Conservation (phyloP, 2,797 vertebrate species). For the Cyprinodon diabolis region DNA sequence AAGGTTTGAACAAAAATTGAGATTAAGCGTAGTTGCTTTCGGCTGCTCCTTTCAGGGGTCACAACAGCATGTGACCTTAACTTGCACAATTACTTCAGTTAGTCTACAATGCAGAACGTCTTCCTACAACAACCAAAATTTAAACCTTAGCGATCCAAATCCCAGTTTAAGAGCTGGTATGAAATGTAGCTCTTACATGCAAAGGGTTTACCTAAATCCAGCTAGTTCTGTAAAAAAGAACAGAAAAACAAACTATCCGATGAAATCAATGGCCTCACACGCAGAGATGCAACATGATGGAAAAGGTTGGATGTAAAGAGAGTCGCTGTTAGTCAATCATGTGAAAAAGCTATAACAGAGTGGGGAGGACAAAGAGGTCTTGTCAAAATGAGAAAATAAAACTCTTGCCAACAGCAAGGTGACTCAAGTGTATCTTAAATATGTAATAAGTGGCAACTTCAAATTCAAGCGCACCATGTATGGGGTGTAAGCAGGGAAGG, state of each 20-base stretch:
- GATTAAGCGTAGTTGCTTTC: neutral
- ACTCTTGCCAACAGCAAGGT: constrained; percentile 53
- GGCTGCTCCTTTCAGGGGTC: no score
- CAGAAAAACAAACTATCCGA: constrained; percentile 39
- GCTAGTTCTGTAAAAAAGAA: constrained; percentile 44
- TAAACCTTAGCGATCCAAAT: no score
- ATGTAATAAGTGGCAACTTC: constrained; percentile 22
- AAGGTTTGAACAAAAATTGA: neutral
- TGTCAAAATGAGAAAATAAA: constrained; percentile 42
- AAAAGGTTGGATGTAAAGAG: constrained; percentile 35
- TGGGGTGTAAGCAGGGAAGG: constrained; percentile 18
- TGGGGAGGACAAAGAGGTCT: constrained; percentile 32
- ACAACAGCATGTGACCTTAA: no score
- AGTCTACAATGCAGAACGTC: no score
- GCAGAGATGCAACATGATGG: constrained; percentile 49
- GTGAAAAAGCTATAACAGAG: constrained; percentile 12
- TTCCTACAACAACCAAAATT: no score
- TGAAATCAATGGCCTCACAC: constrained; percentile 64
- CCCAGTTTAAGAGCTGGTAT: no score
- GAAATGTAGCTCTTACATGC: no score
- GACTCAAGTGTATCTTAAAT: constrained; percentile 36
- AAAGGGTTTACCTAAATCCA: constrained; percentile 34
- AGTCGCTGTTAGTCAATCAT: constrained; percentile 59
- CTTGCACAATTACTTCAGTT: no score
- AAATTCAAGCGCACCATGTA: constrained; percentile 27